Conservation (phyloP, 2,888 invertebrate species). For the Volucella bombylans region DNA sequence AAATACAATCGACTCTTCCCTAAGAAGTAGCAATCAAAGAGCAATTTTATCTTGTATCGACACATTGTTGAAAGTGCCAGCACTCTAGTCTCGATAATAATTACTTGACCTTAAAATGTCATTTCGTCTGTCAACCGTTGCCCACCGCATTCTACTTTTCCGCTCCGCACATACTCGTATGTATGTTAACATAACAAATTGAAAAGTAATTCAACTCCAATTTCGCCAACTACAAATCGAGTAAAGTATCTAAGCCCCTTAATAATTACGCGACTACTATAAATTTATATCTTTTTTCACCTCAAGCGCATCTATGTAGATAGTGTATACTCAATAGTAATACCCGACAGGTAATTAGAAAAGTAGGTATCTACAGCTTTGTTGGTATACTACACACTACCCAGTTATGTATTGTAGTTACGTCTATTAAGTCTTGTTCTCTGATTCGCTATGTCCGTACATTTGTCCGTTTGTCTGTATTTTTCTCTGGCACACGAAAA, state of each 20-base stretch:
- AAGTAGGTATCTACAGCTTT: conserved; percentile 12
- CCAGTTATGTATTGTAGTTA: conserved; percentile 1
- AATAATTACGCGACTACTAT: conserved; percentile 53
- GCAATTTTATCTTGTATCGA: too few relatives aligned
- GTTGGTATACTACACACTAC: too few relatives aligned
- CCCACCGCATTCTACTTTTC: too few relatives aligned
- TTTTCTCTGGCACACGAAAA: neutral
- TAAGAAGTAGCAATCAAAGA: too few relatives aligned
- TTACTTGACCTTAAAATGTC: conserved; percentile 42
- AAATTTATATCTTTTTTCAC: conserved; percentile 36
- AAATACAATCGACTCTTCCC: too few relatives aligned
- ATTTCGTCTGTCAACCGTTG: conserved; percentile 11
- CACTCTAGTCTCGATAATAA: neutral
- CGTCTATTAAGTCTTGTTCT: conserved; percentile 25
- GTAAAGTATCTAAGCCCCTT: conserved; percentile 26
- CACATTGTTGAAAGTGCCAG: too few relatives aligned
- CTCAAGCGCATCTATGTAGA: conserved; percentile 10
- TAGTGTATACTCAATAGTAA: too few relatives aligned
- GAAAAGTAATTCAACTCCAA: conserved; percentile 60
- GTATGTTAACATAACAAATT: conserved; percentile 32
- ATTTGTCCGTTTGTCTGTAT: too few relatives aligned
- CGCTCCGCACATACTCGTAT: neutral
- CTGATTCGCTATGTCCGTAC: too few relatives aligned
- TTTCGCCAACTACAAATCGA: conserved; percentile 41
- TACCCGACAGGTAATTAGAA: conserved; percentile 23